Evolutionary conservation across 2,888 invertebrate species (phyloP), one percentile per base, ranked within the genome.

Genomic region (Heptascelio sp.): DNA sequence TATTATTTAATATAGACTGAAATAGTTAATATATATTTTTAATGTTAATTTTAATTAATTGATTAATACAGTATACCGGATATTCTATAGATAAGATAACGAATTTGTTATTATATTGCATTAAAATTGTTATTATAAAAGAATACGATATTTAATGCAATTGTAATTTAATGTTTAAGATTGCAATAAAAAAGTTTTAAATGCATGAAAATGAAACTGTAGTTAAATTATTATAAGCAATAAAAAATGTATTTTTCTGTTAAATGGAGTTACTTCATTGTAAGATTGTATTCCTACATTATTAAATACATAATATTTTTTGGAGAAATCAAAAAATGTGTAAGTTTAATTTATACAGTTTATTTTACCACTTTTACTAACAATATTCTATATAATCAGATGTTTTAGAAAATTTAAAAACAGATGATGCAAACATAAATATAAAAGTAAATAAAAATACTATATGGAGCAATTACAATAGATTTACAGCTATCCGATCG

Each of bases 401-500:
- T 30, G n/a, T 8, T 30, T 4, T 30, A 30, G 30, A 8, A 4
- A 30, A 30, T 30, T 30, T 8, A 8, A 30, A 30, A 8, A 6
- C 4, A 30, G 30, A 30, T 30, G n/a, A 30, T 8, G 8, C 30
- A 30, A 30, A 30, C 43, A 43, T 43, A 8, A 30, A 30, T 30
- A 30, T 6, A 30, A 4, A 30, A 30, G 8, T 30, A 30, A 30
- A n/a, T n/a, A n/a, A n/a, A n/a, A n/a, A n/a, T n/a, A n/a, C n/a
- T n/a, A n/a, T n/a, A n/a, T 6, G 4, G 30, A 30, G 30, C 30
- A 30, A 8, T 30, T 30, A 30, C 30, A 30, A 30, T 30, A 30
- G 30, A 30, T 30, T 43, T 30, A 30, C 30, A 30, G 64, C 64
- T n/a, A 64, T 64, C 8, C 64, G 64, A 26, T 64, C 64, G n/a